phyloP scores from a whole-genome alignment of 2,888 invertebrate species.

The Synergus laeviventris region DNA sequence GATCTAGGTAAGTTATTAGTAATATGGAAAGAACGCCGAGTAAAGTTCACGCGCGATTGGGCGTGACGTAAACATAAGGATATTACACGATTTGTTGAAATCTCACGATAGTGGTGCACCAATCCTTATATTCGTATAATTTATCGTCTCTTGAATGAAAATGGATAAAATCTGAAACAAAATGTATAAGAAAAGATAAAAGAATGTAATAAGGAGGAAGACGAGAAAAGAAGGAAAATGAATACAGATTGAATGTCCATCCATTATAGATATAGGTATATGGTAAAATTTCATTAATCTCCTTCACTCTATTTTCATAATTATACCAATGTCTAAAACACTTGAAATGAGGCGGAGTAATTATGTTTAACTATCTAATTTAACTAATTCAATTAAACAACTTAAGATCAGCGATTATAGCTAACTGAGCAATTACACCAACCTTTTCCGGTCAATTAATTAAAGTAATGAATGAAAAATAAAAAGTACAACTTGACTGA shows the following conservation, averaged over 20 bases:
- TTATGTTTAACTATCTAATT: not conserved
- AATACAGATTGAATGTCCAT: not conserved
- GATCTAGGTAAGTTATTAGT: slow-evolving; percentile 2
- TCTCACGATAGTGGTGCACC: slow-evolving; percentile 22
- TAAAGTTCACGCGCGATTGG: slow-evolving; percentile 30
- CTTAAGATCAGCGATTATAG: not conserved
- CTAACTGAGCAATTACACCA: not conserved
- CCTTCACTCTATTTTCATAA: not conserved
- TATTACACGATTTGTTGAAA: slow-evolving; percentile 33
- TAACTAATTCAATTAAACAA: not conserved
- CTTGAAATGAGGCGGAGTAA: not conserved
- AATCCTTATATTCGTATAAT: not conserved
- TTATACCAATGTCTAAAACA: not conserved
- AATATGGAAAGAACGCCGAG: not conserved
- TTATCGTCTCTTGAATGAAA: slow-evolving; percentile 15
- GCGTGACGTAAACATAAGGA: slow-evolving; percentile 16
- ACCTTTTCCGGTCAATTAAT: not conserved
- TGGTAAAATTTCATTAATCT: not conserved
- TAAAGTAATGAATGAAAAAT: not conserved
- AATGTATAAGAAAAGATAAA: not conserved
- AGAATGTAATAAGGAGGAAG: not conserved
- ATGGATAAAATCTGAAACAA: not conserved
- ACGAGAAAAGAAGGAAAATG: not conserved
- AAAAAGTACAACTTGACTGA: not conserved
- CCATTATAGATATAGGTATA: not conserved